Percentiles rank a stretch among this genome's conserved stretches.
phyloP scores from a whole-genome alignment of 1,140 invertebrate genomes.

The Dinoponera quadriceps region DNA sequence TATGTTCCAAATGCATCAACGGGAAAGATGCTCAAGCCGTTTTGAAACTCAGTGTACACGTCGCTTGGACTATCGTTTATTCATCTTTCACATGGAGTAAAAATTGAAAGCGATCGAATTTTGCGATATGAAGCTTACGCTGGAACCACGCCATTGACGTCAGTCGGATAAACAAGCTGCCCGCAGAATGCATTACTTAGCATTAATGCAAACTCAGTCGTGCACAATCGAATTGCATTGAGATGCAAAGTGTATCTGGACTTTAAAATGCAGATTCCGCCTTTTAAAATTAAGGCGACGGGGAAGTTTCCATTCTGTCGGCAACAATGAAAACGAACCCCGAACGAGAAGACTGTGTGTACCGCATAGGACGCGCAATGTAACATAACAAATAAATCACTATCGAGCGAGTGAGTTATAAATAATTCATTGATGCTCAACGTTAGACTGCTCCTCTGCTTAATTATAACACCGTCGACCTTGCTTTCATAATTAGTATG shows the following conservation, averaged over 20 bases:
- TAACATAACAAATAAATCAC: background rate
- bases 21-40: no score
- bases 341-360: background rate
- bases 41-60: no score
- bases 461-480: constrained; percentile 4
- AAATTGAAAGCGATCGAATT: constrained; percentile 11
- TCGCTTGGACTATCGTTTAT: background rate
- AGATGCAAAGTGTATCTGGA: constrained; percentile 50
- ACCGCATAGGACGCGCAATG: background rate
- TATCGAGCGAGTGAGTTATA: background rate
- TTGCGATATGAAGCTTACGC: background rate
- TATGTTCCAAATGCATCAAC: no score
- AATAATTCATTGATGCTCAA: constrained; percentile 29
- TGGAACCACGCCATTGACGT: constrained; percentile 8
- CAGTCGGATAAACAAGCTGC: constrained; percentile 22
- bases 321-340: constrained; percentile 18
- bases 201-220: constrained; percentile 49
- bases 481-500: constrained; percentile 23
- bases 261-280: constrained; percentile 42
- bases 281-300: constrained; percentile 23
- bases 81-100: background rate
- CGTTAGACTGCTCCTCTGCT: background rate
- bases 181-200: constrained; percentile 24
- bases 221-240: constrained; percentile 43
- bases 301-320: constrained; percentile 9